These are phyloP conservation scores for Patiria miniata DNA, from an alignment of 35 echinoderm and acorn worm genomes.

Conservation along the genomic window DNA sequence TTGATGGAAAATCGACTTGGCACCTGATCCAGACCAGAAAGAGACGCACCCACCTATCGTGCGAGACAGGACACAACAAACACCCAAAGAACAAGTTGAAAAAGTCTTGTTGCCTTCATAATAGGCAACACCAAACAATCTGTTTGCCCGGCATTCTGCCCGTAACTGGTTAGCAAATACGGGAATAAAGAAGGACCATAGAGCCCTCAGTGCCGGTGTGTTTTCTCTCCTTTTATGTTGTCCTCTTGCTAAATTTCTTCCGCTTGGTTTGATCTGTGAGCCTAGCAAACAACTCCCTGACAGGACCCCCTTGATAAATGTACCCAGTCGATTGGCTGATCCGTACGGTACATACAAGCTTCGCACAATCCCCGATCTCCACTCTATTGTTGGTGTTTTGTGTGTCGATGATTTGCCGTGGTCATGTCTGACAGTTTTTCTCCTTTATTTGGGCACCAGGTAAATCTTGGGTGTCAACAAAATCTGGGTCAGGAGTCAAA, in stretches of 20 bases:
- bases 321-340: slow-evolving; percentile 20
- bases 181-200: neutral
- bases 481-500: slow-evolving; percentile 22
- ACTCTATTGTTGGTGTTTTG: neutral
- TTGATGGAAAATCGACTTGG: too few species aligned
- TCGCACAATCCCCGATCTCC: neutral
- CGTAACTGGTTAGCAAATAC: slow-evolving; percentile 8
- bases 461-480: slow-evolving; percentile 21
- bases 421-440: slow-evolving; percentile 1
- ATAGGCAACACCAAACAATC: slow-evolving; percentile 7
- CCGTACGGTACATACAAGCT: slow-evolving; percentile 4
- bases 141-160: slow-evolving; percentile 9
- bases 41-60: too few species aligned
- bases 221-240: slow-evolving; percentile 9
- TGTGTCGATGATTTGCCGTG: neutral
- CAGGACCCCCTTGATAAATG: neutral
- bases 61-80: too few species aligned
- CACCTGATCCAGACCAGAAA: too few species aligned
- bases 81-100: too few species aligned
- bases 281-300: neutral
- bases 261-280: slow-evolving; percentile 14
- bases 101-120: slow-evolving; percentile 12
- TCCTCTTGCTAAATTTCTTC: slow-evolving; percentile 24
- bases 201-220: slow-evolving; percentile 1
- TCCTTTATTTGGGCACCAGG: neutral